Conservation (phyloP, 2,797 vertebrate genomes). For the Rachycentron canadum region DNA sequence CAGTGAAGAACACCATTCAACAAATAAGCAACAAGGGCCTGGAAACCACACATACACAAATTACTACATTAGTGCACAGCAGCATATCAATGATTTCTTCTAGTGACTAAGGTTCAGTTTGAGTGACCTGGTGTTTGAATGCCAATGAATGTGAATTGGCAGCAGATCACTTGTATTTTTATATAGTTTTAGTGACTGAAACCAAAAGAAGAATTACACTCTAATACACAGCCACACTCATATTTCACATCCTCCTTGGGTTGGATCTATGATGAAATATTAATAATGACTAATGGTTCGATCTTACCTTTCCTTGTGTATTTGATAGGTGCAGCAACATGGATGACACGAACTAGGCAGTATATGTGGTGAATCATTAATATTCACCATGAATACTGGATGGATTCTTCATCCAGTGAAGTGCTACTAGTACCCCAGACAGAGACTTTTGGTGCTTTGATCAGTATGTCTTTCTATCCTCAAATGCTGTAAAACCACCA, state of each 20-base stretch:
- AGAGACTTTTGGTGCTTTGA: slow-evolving; percentile 52
- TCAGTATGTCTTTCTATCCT: slow-evolving; percentile 42
- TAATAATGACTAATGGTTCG: slow-evolving; percentile 77
- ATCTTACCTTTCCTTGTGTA: slow-evolving; percentile 62
- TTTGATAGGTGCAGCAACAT: slow-evolving; percentile 70
- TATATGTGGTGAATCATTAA: slow-evolving; percentile 79
- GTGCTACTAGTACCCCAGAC: slow-evolving; percentile 57
- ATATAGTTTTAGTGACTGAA: slow-evolving; percentile 2
- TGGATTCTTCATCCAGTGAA: slow-evolving; percentile 60
- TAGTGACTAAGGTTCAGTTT: neutral
- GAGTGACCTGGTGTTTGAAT: neutral
- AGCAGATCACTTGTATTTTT: slow-evolving; percentile 19
- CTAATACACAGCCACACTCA: slow-evolving; percentile 27
- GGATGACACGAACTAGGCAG: slow-evolving; percentile 64
- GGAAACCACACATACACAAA: neutral
- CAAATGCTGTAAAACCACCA: slow-evolving; percentile 46
- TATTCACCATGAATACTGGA: slow-evolving; percentile 75
- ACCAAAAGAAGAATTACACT: slow-evolving; percentile 29
- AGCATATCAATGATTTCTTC: neutral
- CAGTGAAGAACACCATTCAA: neutral
- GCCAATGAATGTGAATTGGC: too few relatives aligned
- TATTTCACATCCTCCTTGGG: slow-evolving; percentile 52
- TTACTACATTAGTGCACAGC: neutral
- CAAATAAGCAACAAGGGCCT: neutral
- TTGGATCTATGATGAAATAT: slow-evolving; percentile 74